phyloP scores from a whole-genome alignment of 2,113 vertebrate genomes.

The Oryzias curvinotus region DNA sequence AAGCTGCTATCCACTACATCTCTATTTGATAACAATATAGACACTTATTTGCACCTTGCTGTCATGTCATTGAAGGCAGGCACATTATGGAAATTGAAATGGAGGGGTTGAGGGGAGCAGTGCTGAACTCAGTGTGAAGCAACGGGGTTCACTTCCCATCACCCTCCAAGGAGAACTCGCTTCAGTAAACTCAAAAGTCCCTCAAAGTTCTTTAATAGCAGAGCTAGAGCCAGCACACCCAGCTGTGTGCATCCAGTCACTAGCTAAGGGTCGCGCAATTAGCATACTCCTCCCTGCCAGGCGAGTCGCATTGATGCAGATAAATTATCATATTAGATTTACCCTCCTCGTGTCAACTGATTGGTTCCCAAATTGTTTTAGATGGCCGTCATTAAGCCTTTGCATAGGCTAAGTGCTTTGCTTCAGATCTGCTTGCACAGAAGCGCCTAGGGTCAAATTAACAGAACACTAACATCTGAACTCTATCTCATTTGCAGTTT shows the following conservation, averaged over 20 bases:
- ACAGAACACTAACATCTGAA: constrained; percentile 86
- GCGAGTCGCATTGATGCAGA: constrained; percentile 91
- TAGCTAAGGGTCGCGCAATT: constrained; percentile 98
- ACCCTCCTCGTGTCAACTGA: constrained; percentile 99
- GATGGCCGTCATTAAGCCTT: constrained; percentile 99
- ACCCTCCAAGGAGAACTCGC: constrained; percentile 90
- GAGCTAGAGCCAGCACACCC: constrained; percentile 87
- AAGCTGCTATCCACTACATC: constrained; percentile 92
- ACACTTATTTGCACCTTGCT: constrained; percentile 98
- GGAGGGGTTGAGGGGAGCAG: constrained; percentile 78
- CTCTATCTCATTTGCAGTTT: constrained; percentile 75
- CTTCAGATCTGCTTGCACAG: constrained; percentile 91
- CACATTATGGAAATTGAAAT: constrained; percentile 95
- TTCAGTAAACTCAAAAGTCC: constrained; percentile 93
- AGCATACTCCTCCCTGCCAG: constrained; percentile 95
- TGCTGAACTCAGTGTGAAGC: constrained; percentile 94
- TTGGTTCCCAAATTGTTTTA: constrained; percentile 99
- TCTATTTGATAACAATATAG: constrained; percentile 98
- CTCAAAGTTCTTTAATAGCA: constrained; percentile 97
- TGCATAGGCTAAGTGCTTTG: constrained; percentile 94
- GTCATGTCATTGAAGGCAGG: constrained; percentile 93
- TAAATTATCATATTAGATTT: constrained; percentile 99
- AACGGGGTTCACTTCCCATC: constrained; percentile 85
- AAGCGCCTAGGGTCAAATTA: constrained; percentile 92
- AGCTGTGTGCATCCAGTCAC: constrained; percentile 91